Evolutionary conservation across 2,888 invertebrate genomes (phyloP), one percentile per base, ranked within the genome.

Genomic region (Mythimna impura): DNA sequence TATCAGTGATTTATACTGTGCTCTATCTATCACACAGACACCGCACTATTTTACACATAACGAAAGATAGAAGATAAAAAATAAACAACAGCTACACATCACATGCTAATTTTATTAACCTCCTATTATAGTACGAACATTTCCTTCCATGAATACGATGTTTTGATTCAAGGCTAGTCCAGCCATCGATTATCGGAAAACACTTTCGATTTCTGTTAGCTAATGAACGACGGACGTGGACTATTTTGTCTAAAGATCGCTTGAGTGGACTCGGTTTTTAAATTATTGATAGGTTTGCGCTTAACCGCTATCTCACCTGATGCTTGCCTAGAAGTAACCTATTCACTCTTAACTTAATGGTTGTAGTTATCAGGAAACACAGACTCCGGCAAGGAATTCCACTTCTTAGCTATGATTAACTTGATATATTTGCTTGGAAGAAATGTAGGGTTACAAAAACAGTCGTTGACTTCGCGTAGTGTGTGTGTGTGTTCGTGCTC

Each of bases 201-300:
- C 70, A 89, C 89, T 89, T 88, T 89, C 88, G 80, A 84, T 83
- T 47, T 82, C 66, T 25, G 66, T 69, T 76, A 66, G 72, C 65
- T 43, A 22, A 25, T 78, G 67, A 61, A 67, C 47, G n/a, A 22
- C 78, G 71, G 63, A 67, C 60, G 64, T 71, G 60, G 52, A 68
- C 34, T 61, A 61, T 36, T 61, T 34, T 14, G 36, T 4, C 2
- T 20, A n/a, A 8, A 52, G n/a, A 52, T n/a, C n/a, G 50, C 20
- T n/a, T n/a, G 20, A 50, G 1, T 50, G 9, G 50, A 52, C 0
- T 52, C n/a, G 7, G n/a, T n/a, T 7, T 50, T 43, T 40, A 2
- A 0, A 40, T 40, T 40, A 3, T 30, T 30, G 30, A 30, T 3
- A 30, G 36, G 8, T 8, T 36, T 0, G 3, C 36, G 0, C 8